Percentiles rank a stretch among this genome's conserved stretches.
Evolutionary conservation across 2,113 vertebrate genomes (phyloP).

Genomic region (Phrynosoma blainvillii): DNA sequence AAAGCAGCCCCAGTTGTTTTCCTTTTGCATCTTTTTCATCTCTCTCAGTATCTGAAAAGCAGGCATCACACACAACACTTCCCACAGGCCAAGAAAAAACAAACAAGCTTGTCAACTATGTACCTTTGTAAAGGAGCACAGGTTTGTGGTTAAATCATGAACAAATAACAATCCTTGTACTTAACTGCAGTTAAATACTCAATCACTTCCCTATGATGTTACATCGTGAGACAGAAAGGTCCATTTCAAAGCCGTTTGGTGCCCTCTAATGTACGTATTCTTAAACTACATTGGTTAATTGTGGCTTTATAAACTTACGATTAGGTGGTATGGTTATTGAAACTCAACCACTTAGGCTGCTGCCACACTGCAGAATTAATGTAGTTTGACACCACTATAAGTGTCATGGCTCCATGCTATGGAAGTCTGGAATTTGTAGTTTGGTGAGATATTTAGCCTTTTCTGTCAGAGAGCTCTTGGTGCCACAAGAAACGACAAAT

Average conservation of each 20-base stretch:
- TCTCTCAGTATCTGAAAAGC: background rate
- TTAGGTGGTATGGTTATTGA: background rate
- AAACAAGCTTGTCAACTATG: background rate
- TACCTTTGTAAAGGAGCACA: background rate
- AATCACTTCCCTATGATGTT: background rate
- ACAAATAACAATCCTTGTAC: background rate
- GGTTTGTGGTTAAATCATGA: background rate
- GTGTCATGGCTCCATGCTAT: too few species aligned
- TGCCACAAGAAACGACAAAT: too few species aligned
- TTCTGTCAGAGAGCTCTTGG: too few species aligned
- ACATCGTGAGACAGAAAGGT: background rate
- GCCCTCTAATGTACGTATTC: constrained; percentile 66
- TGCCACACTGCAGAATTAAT: too few species aligned
- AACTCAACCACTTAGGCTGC: background rate
- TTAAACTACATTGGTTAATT: background rate
- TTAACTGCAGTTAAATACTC: background rate
- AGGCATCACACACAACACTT: background rate
- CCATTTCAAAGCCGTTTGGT: constrained; percentile 58
- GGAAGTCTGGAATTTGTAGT: too few species aligned
- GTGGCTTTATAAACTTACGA: too few species aligned
- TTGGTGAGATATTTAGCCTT: too few species aligned
- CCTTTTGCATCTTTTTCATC: background rate
- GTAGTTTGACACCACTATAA: too few species aligned
- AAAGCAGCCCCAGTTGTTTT: background rate
- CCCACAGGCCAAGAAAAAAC: background rate